Conservation (phyloP, 2,797 vertebrate species). For the Bucorvus abyssinicus region DNA sequence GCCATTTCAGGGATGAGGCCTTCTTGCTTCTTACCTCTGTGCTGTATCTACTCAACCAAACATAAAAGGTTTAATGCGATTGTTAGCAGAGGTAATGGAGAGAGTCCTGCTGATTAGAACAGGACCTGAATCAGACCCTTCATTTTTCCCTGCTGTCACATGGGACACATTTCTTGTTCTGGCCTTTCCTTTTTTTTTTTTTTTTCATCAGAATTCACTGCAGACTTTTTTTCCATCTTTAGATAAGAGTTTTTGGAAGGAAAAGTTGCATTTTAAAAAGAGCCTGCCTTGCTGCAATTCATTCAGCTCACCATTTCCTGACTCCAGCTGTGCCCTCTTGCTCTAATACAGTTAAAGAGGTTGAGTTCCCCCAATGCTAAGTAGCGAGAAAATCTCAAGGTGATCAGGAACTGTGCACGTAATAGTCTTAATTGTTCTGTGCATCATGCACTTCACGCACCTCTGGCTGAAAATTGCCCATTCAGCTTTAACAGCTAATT, state of each 20-base stretch:
- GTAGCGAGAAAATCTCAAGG: slow-evolving; percentile 12
- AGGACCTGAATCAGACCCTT: slow-evolving; percentile 25
- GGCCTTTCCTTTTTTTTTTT: not conserved
- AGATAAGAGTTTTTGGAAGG: slow-evolving; percentile 61
- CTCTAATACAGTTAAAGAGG: slow-evolving; percentile 60
- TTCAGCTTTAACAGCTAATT: slow-evolving; percentile 59
- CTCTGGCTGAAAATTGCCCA: slow-evolving; percentile 22
- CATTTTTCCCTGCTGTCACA: slow-evolving; percentile 57
- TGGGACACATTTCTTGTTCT: slow-evolving; percentile 55
- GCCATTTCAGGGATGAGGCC: slow-evolving; percentile 41
- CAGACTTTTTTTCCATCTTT: slow-evolving; percentile 64
- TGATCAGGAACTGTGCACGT: slow-evolving; percentile 22
- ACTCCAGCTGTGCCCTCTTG: slow-evolving; percentile 14
- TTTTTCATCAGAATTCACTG: slow-evolving; percentile 61
- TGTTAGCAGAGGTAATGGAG: slow-evolving; percentile 39
- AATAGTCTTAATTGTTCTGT: slow-evolving; percentile 47
- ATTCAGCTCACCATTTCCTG: slow-evolving; percentile 42
- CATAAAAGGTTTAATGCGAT: not conserved
- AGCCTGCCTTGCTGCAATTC: slow-evolving; percentile 56
- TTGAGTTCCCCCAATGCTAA: slow-evolving; percentile 21
- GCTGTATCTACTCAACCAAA: slow-evolving; percentile 51
- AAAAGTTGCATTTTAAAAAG: slow-evolving; percentile 65
- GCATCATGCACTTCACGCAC: slow-evolving; percentile 21
- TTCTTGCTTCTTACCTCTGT: slow-evolving; percentile 58
- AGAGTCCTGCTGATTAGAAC: not conserved